A percentile compares a stretch with the other conserved stretches of the same genome.
These are phyloP conservation scores for Heliconius cydno DNA, from an alignment of 2,888 invertebrate species.

Conservation along the genomic window DNA sequence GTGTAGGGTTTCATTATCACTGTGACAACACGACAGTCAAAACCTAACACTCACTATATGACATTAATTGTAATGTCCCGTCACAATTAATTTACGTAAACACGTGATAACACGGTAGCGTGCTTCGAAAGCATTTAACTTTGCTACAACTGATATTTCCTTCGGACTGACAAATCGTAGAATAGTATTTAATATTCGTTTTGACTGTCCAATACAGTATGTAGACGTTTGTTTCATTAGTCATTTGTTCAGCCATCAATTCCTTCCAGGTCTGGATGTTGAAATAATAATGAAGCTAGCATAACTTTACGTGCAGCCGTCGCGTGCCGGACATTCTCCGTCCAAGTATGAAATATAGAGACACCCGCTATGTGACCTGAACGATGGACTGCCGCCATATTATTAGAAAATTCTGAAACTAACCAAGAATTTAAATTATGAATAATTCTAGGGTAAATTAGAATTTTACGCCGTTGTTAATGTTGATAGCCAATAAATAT, in stretches of 20 bases:
- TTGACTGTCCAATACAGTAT: conserved; percentile 11
- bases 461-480: conserved; percentile 33
- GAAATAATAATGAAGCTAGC: conserved; percentile 73
- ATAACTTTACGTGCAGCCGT: conserved; percentile 61
- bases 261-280: conserved; percentile 48
- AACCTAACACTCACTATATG: conserved; percentile 57
- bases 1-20: conserved; percentile 42
- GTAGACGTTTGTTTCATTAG: conserved; percentile 32
- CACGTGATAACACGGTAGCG: conserved; percentile 21
- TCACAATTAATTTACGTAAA: conserved; percentile 57
- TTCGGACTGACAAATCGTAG: conserved; percentile 16
- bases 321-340: conserved; percentile 66
- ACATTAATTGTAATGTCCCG: conserved; percentile 61
- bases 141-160: conserved; percentile 16
- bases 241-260: conserved; percentile 40
- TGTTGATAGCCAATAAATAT: background rate
- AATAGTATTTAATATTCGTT: conserved; percentile 25
- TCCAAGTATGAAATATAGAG: conserved; percentile 70
- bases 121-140: conserved; percentile 17
- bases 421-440: conserved; percentile 47
- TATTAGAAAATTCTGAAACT: conserved; percentile 64
- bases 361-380: conserved; percentile 58
- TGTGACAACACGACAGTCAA: conserved; percentile 43
- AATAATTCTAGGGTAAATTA: conserved; percentile 44
- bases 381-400: conserved; percentile 50